A percentile compares a stretch with the other conserved stretches of the same genome.
phyloP scores from a whole-genome alignment of 2,113 vertebrate species.

The Zingel zingel region DNA sequence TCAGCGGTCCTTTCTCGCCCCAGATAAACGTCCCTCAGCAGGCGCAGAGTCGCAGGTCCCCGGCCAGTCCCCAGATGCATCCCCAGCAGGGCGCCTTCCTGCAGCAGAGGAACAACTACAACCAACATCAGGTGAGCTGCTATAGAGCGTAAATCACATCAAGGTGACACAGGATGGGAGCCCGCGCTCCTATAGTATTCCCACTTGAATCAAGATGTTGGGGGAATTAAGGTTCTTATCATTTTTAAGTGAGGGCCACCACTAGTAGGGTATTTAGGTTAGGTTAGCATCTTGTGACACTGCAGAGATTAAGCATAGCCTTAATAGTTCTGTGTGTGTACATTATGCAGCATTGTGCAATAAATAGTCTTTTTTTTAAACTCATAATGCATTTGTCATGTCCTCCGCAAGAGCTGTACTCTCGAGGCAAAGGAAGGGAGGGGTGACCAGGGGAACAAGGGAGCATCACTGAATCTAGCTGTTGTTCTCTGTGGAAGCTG shows the following conservation, averaged over 20 bases:
- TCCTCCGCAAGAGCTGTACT: constrained; percentile 21
- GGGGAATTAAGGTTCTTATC: neutral
- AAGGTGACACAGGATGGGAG: neutral
- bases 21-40: constrained; percentile 91
- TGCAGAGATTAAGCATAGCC: constrained; percentile 9
- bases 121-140: constrained; percentile 93
- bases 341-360: neutral
- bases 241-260: neutral
- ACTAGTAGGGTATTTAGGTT: neutral
- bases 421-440: constrained; percentile 28
- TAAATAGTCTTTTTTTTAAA: constrained; percentile 20
- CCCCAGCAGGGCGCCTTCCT: constrained; percentile 91
- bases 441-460: constrained; percentile 41
- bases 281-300: constrained; percentile 36
- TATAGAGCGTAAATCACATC: neutral
- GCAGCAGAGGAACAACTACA: constrained; percentile 94
- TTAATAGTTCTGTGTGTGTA: constrained; percentile 9
- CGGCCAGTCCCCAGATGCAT: constrained; percentile 91
- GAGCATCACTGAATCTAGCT: constrained; percentile 70
- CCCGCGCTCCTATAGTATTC: too few species aligned
- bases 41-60: constrained; percentile 91
- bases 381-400: constrained; percentile 42
- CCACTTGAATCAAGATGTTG: neutral
- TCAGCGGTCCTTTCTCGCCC: constrained; percentile 91
- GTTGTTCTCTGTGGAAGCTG: constrained; percentile 73